Percentiles rank a stretch among this genome's conserved stretches.
Evolutionary conservation across 2,797 vertebrate genomes (phyloP).

Genomic region (Tenualosa thibaudeaui): DNA sequence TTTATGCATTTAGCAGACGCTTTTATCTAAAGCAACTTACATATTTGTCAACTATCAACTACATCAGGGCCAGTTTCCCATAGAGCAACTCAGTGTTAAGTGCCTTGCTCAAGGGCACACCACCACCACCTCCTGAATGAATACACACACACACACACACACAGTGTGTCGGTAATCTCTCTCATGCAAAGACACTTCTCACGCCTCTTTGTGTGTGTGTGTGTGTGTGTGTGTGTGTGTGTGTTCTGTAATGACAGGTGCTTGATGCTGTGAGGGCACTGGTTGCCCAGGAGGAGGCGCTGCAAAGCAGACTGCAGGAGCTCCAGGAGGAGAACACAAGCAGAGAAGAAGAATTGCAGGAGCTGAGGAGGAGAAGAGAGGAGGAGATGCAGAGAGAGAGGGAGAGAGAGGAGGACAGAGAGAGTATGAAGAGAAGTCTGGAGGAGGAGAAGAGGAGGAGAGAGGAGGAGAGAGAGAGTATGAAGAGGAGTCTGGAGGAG

Average conservation of each 20-base stretch:
- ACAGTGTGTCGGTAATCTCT: too few relatives aligned
- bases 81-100: too few relatives aligned
- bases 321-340: constrained; percentile 58
- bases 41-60: too few relatives aligned
- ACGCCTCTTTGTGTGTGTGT: neutral
- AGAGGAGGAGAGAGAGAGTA: neutral
- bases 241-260: constrained; percentile 57
- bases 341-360: constrained; percentile 49
- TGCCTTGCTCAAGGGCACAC: too few relatives aligned
- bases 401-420: neutral
- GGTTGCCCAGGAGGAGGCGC: constrained; percentile 51
- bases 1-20: too few relatives aligned
- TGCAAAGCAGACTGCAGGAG: constrained; percentile 54
- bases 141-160: neutral
- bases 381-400: neutral
- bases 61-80: too few relatives aligned
- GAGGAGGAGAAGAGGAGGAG: neutral
- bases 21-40: too few relatives aligned
- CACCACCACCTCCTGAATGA: too few relatives aligned
- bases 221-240: neutral
- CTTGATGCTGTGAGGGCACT: constrained; percentile 66
- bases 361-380: neutral
- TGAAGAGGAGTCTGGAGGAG: neutral
- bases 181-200: neutral
- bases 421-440: neutral